These are phyloP conservation scores for Sminthurides bifidus DNA, from an alignment of 1,140 invertebrate genomes.

Conservation along the genomic window DNA sequence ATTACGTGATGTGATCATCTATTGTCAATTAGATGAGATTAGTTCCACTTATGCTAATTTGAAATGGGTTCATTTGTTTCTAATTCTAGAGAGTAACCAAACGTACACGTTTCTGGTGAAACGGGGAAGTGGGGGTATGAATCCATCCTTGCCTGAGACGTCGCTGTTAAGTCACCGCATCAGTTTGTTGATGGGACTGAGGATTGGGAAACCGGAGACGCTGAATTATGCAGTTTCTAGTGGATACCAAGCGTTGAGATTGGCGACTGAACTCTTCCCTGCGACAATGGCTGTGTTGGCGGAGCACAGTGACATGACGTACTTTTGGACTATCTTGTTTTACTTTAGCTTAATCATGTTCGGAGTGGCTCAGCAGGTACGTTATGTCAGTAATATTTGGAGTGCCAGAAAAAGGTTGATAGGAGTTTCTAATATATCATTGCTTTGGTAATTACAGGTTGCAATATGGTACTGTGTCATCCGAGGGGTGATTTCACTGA, in stretches of 20 bases:
- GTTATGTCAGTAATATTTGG: not conserved
- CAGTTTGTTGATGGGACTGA: conserved; percentile 56
- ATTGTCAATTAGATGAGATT: not conserved
- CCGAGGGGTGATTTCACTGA: conserved; percentile 64
- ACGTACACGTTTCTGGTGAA: conserved; percentile 56
- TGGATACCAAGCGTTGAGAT: conserved; percentile 43
- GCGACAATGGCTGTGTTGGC: conserved; percentile 61
- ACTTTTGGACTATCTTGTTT: conserved; percentile 75
- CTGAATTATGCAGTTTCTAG: conserved; percentile 32
- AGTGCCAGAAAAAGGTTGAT: conserved; percentile 1
- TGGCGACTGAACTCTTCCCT: conserved; percentile 65
- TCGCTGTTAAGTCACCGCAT: conserved; percentile 57
- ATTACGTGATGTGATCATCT: not conserved
- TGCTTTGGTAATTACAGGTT: conserved; percentile 47
- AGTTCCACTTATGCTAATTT: not conserved
- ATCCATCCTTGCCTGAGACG: too few relatives aligned
- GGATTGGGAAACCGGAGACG: conserved; percentile 46
- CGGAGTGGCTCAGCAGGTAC: conserved; percentile 68
- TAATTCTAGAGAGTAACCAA: conserved; percentile 53
- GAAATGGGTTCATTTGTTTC: conserved; percentile 14
- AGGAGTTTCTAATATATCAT: too few relatives aligned
- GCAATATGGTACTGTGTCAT: conserved; percentile 70
- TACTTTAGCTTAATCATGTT: conserved; percentile 75
- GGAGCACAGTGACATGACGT: conserved; percentile 53
- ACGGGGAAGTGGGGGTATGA: too few relatives aligned